Evolutionary conservation across 2,888 invertebrate genomes (phyloP), one percentile per base, ranked within the genome.

Genomic region (Polyommatus icarus): DNA sequence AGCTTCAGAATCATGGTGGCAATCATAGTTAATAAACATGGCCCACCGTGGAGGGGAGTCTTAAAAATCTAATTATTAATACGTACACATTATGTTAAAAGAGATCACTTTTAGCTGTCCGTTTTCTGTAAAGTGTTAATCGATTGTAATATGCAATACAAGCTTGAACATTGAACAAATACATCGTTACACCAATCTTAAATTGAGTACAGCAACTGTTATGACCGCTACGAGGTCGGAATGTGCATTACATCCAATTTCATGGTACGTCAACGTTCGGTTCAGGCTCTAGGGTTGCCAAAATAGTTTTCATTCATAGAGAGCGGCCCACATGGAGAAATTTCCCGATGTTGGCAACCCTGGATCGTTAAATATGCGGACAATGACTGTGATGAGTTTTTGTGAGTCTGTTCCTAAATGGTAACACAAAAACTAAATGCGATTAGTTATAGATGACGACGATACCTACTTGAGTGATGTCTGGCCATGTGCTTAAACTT

Each of bases 181-280:
- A 67, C 15, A 67, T 67, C 29, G 67, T 29, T 67, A 67, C 67
- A 29, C 29, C 29, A 15, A 67, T 67, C 67, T 18, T 8, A 67
- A 32, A 67, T 67, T 67, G 67, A 67, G 67, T 32, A 67, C 67
- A 18, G 67, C 71, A 10, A 71, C 32, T n/a, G 71, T 76, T 76
- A 77, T 59, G 61, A 79, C 82, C 81, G 80, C 80, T 82, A 80
- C 32, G 73, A 77, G 32, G 50, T 54, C 77, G 78, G 79, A 79
- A 81, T 79, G 79, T 77, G 78, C 76, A 79, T 76, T 72, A 77
- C 71, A 57, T 72, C 71, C 79, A 81, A 82, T 81, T 82, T 81
- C 80, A 82, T 77, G 81, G 80, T 24, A 76, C 77, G 76, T 79
- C 80, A 73, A 76, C 78, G 78, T 79, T 75, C 76, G 73, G 78